Percentiles rank a stretch among this genome's conserved stretches.
Conservation (phyloP, 2,797 vertebrate genomes). For the Siniperca scherzeri region DNA sequence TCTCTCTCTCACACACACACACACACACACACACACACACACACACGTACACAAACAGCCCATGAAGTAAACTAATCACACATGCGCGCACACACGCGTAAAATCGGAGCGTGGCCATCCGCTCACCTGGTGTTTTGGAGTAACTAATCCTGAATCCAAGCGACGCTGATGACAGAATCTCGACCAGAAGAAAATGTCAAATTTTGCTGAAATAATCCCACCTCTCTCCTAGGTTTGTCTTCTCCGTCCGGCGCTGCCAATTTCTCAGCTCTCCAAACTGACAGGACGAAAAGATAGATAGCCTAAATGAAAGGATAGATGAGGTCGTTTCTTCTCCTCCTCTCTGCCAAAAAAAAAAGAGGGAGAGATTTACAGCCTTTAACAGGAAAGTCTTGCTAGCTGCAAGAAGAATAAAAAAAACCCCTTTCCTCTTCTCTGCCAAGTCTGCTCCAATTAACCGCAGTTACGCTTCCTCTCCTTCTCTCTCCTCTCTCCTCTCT, state of each 20-base stretch:
- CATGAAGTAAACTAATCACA: constrained; percentile 37
- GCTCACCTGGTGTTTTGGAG: constrained; percentile 56
- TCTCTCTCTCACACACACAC: background rate
- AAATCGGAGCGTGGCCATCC: background rate
- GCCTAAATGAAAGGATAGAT: background rate
- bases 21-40: background rate
- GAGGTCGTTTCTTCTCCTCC: constrained; percentile 30
- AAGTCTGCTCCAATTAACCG: constrained; percentile 58
- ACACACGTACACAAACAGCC: constrained; percentile 10
- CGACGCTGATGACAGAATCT: constrained; percentile 19
- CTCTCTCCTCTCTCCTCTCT: background rate
- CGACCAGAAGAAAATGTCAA: constrained; percentile 13
- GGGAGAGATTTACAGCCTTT: background rate
- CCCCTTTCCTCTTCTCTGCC: background rate
- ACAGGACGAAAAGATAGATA: background rate
- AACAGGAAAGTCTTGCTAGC: constrained; percentile 11
- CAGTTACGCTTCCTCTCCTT: constrained; percentile 49
- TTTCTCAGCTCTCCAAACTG: constrained; percentile 31
- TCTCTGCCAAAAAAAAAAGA: background rate
- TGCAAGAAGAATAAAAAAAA: constrained; percentile 25
- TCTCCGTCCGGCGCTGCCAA: background rate
- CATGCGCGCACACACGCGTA: constrained; percentile 14
- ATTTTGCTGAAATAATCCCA: constrained; percentile 66
- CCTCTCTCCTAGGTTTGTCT: constrained; percentile 15
- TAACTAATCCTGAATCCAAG: constrained; percentile 55